Conservation (phyloP, 2,797 vertebrate genomes). For the Siniperca undulata region DNA sequence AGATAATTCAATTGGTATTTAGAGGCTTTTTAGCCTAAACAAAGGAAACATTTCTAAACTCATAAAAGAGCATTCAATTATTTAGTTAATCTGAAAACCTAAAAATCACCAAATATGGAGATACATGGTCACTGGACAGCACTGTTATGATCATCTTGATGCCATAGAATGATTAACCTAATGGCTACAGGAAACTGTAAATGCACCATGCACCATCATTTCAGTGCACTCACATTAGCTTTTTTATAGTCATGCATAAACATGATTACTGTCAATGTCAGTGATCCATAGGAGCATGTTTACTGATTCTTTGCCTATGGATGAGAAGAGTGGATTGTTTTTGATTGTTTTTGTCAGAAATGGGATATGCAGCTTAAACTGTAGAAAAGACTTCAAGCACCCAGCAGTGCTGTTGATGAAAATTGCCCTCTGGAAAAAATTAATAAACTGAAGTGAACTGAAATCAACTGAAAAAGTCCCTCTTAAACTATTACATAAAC, state of each 20-base stretch:
- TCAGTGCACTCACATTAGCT: not conserved
- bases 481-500: conserved; percentile 15
- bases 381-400: not conserved
- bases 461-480: not conserved
- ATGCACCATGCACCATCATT: not conserved
- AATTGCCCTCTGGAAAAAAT: not conserved
- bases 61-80: not conserved
- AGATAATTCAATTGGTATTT: not conserved
- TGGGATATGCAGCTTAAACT: not conserved
- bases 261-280: not conserved
- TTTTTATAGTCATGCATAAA: not conserved
- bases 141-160: not conserved
- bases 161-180: not conserved
- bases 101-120: not conserved
- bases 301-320: not conserved
- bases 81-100: not conserved
- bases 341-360: not conserved
- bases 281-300: not conserved
- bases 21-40: not conserved
- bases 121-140: not conserved
- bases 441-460: not conserved
- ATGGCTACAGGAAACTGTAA: not conserved
- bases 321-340: not conserved
- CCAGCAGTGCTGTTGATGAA: not conserved
- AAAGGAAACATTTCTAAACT: not conserved